phyloP scores from a whole-genome alignment of 2,888 invertebrate species.

The Noctua janthe region DNA sequence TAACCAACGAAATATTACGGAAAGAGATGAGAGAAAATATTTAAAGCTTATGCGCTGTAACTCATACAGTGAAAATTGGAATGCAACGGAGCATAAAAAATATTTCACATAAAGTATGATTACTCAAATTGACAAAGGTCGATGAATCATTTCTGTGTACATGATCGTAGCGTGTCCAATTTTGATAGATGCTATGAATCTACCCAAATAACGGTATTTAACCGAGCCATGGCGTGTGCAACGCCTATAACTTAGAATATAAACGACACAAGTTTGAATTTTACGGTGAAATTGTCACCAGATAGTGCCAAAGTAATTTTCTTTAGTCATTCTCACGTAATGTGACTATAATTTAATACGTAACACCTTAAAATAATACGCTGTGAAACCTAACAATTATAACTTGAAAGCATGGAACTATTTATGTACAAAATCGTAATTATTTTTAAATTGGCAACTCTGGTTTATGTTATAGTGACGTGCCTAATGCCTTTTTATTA shows the following conservation, averaged over 20 bases:
- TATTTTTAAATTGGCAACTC: slow-evolving; percentile 28
- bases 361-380: slow-evolving; percentile 52
- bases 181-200: slow-evolving; percentile 61
- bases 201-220: slow-evolving; percentile 63
- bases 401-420: slow-evolving; percentile 19
- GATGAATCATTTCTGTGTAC: slow-evolving; percentile 62
- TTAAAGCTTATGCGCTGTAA: slow-evolving; percentile 24
- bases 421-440: background rate
- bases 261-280: slow-evolving; percentile 69
- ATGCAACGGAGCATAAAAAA: slow-evolving; percentile 46
- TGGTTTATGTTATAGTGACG: slow-evolving; percentile 46
- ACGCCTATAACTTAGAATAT: slow-evolving; percentile 61
- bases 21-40: slow-evolving; percentile 18
- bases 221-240: slow-evolving; percentile 59
- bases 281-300: slow-evolving; percentile 67
- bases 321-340: slow-evolving; percentile 59
- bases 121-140: slow-evolving; percentile 57
- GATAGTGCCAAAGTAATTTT: slow-evolving; percentile 65
- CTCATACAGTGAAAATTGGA: slow-evolving; percentile 40
- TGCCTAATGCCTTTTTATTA: slow-evolving; percentile 59
- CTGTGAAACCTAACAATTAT: slow-evolving; percentile 39
- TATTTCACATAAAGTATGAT: slow-evolving; percentile 52
- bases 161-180: slow-evolving; percentile 64
- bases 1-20: slow-evolving; percentile 7
- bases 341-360: slow-evolving; percentile 61